phyloP scores from a whole-genome alignment of 2,113 vertebrate genomes.

The Apaloderma vittatum region DNA sequence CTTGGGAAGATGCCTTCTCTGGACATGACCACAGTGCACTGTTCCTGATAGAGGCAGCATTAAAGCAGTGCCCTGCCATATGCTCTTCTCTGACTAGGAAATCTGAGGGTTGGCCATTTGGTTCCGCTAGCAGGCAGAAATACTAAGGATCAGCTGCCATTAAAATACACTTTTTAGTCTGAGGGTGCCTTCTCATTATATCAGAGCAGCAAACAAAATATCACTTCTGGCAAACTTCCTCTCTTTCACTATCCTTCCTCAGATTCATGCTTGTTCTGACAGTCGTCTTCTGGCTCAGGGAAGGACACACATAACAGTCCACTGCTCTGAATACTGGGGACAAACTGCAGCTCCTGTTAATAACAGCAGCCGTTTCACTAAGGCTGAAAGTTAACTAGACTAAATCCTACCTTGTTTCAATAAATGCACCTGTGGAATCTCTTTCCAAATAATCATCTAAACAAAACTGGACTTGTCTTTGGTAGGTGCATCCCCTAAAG shows the following conservation, averaged over 20 bases:
- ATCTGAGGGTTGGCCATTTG: not conserved
- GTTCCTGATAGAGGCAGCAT: fast-evolving
- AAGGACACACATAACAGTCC: not conserved
- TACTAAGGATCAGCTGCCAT: not conserved
- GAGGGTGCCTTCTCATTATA: fast-evolving
- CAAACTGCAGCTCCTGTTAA: not conserved
- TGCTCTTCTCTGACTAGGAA: not conserved
- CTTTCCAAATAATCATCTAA: not conserved
- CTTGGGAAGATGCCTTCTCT: not conserved
- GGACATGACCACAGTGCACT: not conserved
- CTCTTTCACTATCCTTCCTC: not conserved
- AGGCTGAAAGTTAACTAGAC: not conserved
- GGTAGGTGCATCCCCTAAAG: not conserved
- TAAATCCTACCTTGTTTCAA: not conserved
- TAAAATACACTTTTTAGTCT: not conserved
- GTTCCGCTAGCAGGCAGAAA: not conserved
- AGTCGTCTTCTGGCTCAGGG: not conserved
- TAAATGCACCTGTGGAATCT: not conserved
- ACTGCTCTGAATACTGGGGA: not conserved
- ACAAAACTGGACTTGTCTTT: not conserved
- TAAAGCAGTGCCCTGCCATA: not conserved
- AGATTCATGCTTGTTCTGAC: not conserved
- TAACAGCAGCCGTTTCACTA: not conserved
- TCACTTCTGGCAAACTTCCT: not conserved
- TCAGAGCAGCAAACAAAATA: not conserved